These are phyloP conservation scores for Mimas tiliae DNA, from an alignment of 2,888 invertebrate species.

Conservation along the genomic window DNA sequence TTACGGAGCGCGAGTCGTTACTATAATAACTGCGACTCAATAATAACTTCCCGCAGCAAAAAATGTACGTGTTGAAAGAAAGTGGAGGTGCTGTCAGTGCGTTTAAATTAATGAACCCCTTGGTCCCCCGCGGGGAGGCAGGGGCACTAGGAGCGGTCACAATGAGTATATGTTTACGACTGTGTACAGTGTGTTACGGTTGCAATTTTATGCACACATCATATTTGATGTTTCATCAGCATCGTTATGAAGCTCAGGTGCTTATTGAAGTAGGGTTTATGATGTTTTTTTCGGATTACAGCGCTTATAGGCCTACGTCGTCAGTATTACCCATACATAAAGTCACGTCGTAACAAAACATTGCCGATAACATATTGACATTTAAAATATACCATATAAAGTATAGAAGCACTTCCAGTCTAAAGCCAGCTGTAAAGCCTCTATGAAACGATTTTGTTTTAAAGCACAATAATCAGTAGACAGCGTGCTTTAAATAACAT, in stretches of 20 bases:
- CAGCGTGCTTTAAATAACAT: no score
- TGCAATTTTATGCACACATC: slow-evolving; percentile 3
- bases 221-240: not conserved
- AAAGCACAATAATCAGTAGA: no score
- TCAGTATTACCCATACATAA: not conserved
- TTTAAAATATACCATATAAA: not conserved
- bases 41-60: not conserved
- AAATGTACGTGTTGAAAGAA: slow-evolving; percentile 13
- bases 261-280: slow-evolving; percentile 4
- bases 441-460: no score
- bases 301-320: not conserved
- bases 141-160: not conserved
- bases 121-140: not conserved
- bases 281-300: not conserved
- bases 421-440: not conserved
- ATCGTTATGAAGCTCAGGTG: not conserved
- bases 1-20: not conserved
- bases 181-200: not conserved
- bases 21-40: not conserved
- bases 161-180: not conserved
- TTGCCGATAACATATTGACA: not conserved
- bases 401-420: not conserved
- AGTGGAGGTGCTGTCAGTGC: not conserved
- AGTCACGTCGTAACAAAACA: no score
- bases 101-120: slow-evolving; percentile 14